phyloP scores from a whole-genome alignment of 64 coral and sea anemone species.

The Montipora sp. region DNA sequence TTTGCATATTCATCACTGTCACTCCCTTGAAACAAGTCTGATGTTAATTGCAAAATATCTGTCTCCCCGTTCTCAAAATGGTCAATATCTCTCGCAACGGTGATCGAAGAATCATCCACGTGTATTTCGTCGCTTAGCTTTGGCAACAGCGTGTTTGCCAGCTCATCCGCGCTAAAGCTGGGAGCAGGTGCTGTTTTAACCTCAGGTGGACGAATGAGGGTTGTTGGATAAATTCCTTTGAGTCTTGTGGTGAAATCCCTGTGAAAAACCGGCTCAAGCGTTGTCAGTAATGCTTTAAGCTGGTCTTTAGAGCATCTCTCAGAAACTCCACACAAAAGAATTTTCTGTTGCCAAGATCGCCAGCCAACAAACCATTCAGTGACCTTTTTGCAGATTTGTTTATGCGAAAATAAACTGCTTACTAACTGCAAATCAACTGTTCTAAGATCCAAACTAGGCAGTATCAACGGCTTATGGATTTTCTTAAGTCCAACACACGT shows the following conservation, averaged over 20 bases:
- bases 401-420: constrained; percentile 79
- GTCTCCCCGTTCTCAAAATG: not conserved
- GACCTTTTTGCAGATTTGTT: constrained; percentile 85
- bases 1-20: not conserved
- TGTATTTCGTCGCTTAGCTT: not conserved
- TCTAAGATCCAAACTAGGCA: constrained; percentile 80
- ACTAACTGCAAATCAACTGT: constrained; percentile 63
- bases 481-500: constrained; percentile 17
- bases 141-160: not conserved
- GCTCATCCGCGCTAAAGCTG: not conserved
- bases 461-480: constrained; percentile 50
- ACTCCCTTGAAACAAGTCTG: not conserved
- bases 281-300: constrained; percentile 78
- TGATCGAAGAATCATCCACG: not conserved
- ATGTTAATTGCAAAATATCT: not conserved
- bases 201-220: constrained; percentile 39
- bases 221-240: constrained; percentile 83
- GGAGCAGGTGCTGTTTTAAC: constrained; percentile 42
- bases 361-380: constrained; percentile 87
- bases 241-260: constrained; percentile 88
- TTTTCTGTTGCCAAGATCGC: constrained; percentile 92
- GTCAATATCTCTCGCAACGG: not conserved
- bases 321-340: constrained; percentile 92
- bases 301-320: constrained; percentile 87
- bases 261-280: constrained; percentile 97